Percentiles rank a stretch among this genome's conserved stretches.
Conservation (phyloP, 2,113 vertebrate species). For the Coryphaenoides rupestris region DNA sequence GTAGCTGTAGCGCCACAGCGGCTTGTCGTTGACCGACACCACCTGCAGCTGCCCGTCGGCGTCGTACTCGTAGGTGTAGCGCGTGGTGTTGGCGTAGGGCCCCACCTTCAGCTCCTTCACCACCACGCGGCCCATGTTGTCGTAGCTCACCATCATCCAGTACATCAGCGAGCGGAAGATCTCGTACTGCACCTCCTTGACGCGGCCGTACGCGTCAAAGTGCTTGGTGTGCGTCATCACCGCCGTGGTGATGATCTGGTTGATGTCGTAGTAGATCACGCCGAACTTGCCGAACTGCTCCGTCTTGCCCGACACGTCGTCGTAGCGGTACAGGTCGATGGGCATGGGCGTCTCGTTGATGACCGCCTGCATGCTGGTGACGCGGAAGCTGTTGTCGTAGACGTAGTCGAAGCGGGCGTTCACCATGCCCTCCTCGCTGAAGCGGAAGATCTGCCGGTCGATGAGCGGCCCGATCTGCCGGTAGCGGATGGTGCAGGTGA, state of each 20-base stretch:
- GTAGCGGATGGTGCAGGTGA: constrained; percentile 94
- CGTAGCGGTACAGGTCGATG: constrained; percentile 94
- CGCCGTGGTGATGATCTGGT: constrained; percentile 96
- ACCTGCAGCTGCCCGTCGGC: constrained; percentile 92
- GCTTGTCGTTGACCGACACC: constrained; percentile 94
- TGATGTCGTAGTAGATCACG: constrained; percentile 97
- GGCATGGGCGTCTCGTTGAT: constrained; percentile 95
- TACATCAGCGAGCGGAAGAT: constrained; percentile 98
- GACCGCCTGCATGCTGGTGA: constrained; percentile 98
- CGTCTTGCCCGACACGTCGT: constrained; percentile 93
- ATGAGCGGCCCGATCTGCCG: constrained; percentile 95
- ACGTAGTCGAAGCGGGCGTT: constrained; percentile 97
- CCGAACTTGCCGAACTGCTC: constrained; percentile 99
- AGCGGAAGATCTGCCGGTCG: constrained; percentile 96
- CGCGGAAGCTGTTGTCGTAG: constrained; percentile 97
- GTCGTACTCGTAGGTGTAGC: constrained; percentile 95
- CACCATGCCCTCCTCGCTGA: constrained; percentile 97
- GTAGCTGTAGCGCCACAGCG: constrained; percentile 95
- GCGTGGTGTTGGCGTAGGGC: constrained; percentile 95
- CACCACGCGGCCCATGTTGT: constrained; percentile 97
- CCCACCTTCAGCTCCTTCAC: constrained; percentile 96
- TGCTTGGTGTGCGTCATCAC: constrained; percentile 99
- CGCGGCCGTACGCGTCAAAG: constrained; percentile 93
- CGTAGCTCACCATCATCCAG: constrained; percentile 98
- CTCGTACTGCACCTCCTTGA: constrained; percentile 97